phyloP scores from a whole-genome alignment of 1,140 invertebrate species.

The Paraescarpia echinospica region DNA sequence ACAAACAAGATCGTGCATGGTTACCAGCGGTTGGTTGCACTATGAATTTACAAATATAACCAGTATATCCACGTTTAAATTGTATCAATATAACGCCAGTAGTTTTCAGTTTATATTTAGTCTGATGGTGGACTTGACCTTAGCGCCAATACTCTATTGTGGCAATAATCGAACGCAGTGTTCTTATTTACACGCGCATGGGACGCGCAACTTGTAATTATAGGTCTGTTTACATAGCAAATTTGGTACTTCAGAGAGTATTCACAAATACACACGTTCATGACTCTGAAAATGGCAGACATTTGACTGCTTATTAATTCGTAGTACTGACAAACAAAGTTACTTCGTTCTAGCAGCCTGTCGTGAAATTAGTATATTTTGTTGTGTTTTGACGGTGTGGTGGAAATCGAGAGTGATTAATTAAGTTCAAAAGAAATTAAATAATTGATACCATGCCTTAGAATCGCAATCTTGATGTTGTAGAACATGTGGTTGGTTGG shows the following conservation, averaged over 20 bases:
- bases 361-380: neutral
- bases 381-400: neutral
- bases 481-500: neutral
- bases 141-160: neutral
- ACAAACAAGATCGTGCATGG: no score
- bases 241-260: neutral
- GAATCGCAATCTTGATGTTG: neutral
- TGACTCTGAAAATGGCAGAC: neutral
- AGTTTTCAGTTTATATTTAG: neutral
- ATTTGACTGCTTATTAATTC: neutral
- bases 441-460: neutral
- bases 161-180: neutral
- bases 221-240: neutral
- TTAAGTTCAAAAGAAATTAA: no score
- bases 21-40: no score
- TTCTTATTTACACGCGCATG: neutral
- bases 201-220: neutral
- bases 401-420: neutral
- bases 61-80: neutral
- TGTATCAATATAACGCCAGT: neutral
- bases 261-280: neutral
- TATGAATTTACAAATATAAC: neutral
- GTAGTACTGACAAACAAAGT: neutral
- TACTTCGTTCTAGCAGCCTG: neutral
- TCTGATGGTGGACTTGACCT: neutral